phyloP scores from a whole-genome alignment of 2,113 vertebrate genomes.

The Noctilio leporinus region DNA sequence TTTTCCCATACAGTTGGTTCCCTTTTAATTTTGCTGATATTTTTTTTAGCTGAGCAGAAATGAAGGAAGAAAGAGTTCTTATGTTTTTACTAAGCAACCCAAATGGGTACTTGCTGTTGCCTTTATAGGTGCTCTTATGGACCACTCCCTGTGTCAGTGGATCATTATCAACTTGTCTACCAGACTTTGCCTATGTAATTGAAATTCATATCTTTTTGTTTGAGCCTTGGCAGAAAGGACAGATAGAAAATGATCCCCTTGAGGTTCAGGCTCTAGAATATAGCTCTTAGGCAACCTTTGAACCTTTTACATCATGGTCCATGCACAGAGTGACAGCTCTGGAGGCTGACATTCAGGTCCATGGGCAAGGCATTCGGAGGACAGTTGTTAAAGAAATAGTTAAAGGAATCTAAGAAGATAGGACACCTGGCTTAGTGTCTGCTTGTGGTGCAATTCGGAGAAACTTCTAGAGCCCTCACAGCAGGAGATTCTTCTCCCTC shows the following conservation, averaged over 20 bases:
- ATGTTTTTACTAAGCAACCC: background rate
- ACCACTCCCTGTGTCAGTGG: background rate
- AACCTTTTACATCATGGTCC: background rate
- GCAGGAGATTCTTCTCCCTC: background rate
- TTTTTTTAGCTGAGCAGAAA: too few relatives aligned
- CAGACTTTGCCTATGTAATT: background rate
- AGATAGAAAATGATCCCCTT: background rate
- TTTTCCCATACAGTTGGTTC: too few relatives aligned
- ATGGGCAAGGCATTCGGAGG: background rate
- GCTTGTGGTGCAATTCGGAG: background rate
- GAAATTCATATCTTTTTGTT: background rate
- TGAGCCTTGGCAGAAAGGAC: background rate
- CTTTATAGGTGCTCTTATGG: too few relatives aligned
- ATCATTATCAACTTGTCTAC: background rate
- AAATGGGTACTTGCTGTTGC: background rate
- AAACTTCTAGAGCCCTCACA: rapidly evolving
- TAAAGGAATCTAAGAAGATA: background rate
- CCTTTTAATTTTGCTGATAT: too few relatives aligned
- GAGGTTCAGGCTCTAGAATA: background rate
- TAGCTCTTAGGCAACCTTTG: background rate
- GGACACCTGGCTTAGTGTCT: background rate
- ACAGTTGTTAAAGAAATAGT: background rate
- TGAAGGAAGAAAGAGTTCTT: background rate
- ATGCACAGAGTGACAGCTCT: background rate
- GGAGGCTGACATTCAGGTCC: background rate